These are phyloP conservation scores for Anolis apletophallus DNA, from an alignment of 2,797 vertebrate genomes.

Conservation along the genomic window DNA sequence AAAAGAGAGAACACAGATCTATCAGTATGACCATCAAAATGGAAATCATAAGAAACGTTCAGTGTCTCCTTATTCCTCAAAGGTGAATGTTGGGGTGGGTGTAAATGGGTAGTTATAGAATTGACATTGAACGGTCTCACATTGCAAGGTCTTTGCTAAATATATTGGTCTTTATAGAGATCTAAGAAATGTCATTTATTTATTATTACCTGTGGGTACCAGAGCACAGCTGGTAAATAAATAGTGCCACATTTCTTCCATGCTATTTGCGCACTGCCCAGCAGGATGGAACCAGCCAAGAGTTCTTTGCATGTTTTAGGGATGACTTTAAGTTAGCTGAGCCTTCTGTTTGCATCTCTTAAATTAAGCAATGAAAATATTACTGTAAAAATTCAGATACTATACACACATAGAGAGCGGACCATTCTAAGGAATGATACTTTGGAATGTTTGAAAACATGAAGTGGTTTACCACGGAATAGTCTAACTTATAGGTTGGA, in stretches of 20 bases:
- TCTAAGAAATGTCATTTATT: slow-evolving; percentile 1
- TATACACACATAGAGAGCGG: neutral
- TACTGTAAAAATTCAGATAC: neutral
- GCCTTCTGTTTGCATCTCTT: neutral
- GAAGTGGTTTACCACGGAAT: no score
- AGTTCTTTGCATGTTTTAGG: slow-evolving; percentile 13
- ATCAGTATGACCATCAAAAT: no score
- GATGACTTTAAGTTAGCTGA: neutral
- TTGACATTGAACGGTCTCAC: neutral
- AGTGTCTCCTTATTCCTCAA: no score
- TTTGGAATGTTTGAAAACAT: neutral
- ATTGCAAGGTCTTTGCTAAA: neutral
- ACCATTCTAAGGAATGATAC: neutral
- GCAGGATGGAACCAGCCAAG: neutral
- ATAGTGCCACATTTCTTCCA: neutral
- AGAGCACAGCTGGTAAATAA: slow-evolving; percentile 4
- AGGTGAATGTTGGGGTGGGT: no score
- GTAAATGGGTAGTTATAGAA: neutral
- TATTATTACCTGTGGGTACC: neutral
- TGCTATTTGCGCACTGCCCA: slow-evolving; percentile 11
- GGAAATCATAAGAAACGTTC: no score
- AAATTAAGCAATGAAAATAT: slow-evolving; percentile 6
- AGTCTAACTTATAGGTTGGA: neutral
- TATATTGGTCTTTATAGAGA: neutral
- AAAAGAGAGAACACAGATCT: no score